These are phyloP conservation scores for Cephus sareptanus DNA, from an alignment of 2,888 invertebrate species.

Conservation along the genomic window DNA sequence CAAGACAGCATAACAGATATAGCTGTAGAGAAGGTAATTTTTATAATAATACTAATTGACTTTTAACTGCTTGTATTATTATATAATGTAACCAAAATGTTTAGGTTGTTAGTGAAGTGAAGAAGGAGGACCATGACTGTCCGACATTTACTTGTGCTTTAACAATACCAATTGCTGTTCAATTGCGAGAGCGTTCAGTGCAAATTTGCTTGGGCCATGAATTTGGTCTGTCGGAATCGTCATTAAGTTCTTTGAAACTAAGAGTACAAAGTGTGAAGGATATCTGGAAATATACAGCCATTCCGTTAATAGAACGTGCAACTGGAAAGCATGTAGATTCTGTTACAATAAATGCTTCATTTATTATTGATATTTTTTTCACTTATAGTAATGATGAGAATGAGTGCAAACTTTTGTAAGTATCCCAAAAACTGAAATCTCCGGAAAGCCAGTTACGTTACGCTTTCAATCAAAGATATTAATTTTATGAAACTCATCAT, in stretches of 20 bases:
- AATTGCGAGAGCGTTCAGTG: constrained; percentile 76
- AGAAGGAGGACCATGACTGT: constrained; percentile 71
- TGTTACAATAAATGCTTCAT: constrained; percentile 69
- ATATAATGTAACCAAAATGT: background rate
- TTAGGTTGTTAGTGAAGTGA: constrained; percentile 37
- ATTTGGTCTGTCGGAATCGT: constrained; percentile 63
- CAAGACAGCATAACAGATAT: constrained; percentile 70
- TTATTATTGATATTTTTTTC: constrained; percentile 70
- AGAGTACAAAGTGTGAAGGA: constrained; percentile 71
- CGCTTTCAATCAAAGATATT: background rate
- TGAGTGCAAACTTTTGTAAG: constrained; percentile 72
- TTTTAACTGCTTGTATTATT: constrained; percentile 2
- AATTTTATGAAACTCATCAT: constrained; percentile 13
- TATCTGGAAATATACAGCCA: constrained; percentile 81
- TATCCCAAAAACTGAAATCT: constrained; percentile 24
- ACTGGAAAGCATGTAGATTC: constrained; percentile 71
- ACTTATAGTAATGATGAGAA: constrained; percentile 68
- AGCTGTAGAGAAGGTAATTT: constrained; percentile 68
- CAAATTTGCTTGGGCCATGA: constrained; percentile 70
- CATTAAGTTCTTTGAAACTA: constrained; percentile 29
- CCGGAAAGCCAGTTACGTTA: background rate
- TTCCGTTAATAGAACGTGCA: constrained; percentile 70
- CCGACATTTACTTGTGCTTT: constrained; percentile 76
- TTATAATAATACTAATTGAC: constrained; percentile 30
- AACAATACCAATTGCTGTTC: constrained; percentile 76